Evolutionary conservation across 2,888 invertebrate genomes (phyloP).

Genomic region (Brachyptera risi): DNA sequence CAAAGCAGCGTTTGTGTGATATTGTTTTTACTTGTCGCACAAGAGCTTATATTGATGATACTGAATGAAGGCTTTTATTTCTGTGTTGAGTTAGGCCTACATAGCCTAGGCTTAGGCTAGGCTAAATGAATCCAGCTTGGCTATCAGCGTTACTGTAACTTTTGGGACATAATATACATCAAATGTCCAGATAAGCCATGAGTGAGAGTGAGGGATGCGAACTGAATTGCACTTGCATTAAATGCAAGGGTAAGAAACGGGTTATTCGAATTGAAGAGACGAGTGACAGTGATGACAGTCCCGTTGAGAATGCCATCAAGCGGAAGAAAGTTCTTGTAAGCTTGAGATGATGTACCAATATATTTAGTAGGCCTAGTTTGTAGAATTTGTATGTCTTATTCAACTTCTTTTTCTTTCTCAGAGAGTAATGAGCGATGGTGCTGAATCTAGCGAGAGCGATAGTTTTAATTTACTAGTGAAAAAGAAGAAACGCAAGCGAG

Average conservation of each 20-base stretch:
- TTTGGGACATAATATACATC: too few species aligned
- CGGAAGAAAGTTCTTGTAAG: constrained; percentile 48
- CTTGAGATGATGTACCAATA: constrained; percentile 28
- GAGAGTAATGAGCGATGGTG: constrained; percentile 52
- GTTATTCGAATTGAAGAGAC: constrained; percentile 23
- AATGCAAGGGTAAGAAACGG: constrained; percentile 22
- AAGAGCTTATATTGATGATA: too few species aligned
- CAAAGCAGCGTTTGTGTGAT: too few species aligned
- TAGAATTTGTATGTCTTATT: background rate
- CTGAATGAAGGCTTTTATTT: too few species aligned
- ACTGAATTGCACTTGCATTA: background rate
- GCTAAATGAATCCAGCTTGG: too few species aligned
- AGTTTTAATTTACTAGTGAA: background rate
- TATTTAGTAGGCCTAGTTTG: background rate
- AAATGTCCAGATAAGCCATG: too few species aligned
- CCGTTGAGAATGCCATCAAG: constrained; percentile 45
- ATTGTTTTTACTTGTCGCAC: too few species aligned
- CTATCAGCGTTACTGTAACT: too few species aligned
- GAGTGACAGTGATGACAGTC: constrained; percentile 49
- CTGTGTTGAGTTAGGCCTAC: too few species aligned
- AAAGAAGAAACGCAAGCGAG: background rate
- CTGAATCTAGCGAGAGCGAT: constrained; percentile 38
- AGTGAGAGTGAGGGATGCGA: constrained; percentile 26
- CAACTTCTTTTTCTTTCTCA: constrained; percentile 41
- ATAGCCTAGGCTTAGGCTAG: too few species aligned